phyloP scores from a whole-genome alignment of 2,797 vertebrate species.

The Xenops minutus region DNA sequence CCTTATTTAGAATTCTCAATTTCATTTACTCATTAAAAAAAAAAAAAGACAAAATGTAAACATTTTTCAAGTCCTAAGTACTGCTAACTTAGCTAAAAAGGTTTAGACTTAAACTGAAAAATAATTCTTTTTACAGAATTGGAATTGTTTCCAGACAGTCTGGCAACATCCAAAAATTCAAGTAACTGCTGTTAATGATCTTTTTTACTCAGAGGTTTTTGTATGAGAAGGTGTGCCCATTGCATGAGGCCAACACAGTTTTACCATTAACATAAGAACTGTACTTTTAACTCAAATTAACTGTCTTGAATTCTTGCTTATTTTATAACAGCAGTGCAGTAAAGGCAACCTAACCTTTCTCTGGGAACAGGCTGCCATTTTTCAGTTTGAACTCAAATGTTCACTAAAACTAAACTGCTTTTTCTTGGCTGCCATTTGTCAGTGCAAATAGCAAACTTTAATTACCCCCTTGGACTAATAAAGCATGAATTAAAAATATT shows the following conservation, averaged over 20 bases:
- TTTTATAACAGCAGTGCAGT: background rate
- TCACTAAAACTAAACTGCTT: background rate
- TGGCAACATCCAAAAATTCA: background rate
- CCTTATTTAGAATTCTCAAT: background rate
- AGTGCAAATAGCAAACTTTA: background rate
- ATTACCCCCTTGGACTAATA: background rate
- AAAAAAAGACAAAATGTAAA: background rate
- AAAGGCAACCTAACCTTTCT: background rate
- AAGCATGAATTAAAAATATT: background rate
- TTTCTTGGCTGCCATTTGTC: background rate
- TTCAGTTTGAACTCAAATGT: background rate
- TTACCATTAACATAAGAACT: background rate
- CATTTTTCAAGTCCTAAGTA: background rate
- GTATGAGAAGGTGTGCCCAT: background rate
- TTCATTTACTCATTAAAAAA: background rate
- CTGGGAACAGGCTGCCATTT: background rate
- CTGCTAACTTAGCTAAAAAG: background rate
- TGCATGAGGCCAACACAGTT: background rate
- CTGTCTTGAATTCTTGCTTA: background rate
- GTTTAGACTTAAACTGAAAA: background rate
- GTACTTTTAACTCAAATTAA: background rate
- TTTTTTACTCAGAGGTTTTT: background rate
- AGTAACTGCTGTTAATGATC: background rate
- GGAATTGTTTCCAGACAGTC: background rate
- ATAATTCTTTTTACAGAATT: background rate